Evolutionary conservation across 2,888 invertebrate species (phyloP), one percentile per base, ranked within the genome.

Genomic region (Pyrochroa serraticornis): DNA sequence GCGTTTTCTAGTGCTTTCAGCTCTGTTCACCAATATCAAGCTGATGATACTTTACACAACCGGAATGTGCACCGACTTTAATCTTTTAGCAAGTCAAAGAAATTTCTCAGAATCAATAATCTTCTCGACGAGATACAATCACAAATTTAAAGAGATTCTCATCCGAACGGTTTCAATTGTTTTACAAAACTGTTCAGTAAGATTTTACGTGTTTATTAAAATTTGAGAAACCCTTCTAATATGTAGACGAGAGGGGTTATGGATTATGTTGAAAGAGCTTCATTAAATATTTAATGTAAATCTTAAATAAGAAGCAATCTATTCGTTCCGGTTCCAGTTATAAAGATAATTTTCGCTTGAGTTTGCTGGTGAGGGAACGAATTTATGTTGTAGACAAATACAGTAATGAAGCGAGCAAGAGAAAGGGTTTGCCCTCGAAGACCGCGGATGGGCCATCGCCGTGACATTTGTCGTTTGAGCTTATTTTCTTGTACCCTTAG

Each of bases 1-100:
- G 52, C 63, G 58, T 59, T 59, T 63, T 63, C 60, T 52, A 39
- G 30, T 42, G 59, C 60, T 58, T 57, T 63, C 50, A 62, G 48
- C 58, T 51, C 45, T 46, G 52, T 52, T 50, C 33, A 14, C 7
- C 47, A 47, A 62, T 58, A 57, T 58, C 39, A 58, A 48, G 42
- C 51, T 39, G 57, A 39, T 53, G 58, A 54, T 44, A 35, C 57
- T 50, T 47, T 47, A 51, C 46, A 35, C 48, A 56, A 56, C 42
- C 34, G 39, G 43, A 60, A 48, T 56, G 48, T 45, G 51, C 49
- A 45, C 6, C 39, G 31, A 35, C 46, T 55, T 55, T 50, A 58
- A 61, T 61, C 51, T 51, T 31, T 37, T 42, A 52, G 37, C 42
- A 56, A 38, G 44, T 55, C 48, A 48, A 49, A 55, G 43, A 48